phyloP scores from a whole-genome alignment of 2,888 invertebrate species.

The Hedychridium roseum region DNA sequence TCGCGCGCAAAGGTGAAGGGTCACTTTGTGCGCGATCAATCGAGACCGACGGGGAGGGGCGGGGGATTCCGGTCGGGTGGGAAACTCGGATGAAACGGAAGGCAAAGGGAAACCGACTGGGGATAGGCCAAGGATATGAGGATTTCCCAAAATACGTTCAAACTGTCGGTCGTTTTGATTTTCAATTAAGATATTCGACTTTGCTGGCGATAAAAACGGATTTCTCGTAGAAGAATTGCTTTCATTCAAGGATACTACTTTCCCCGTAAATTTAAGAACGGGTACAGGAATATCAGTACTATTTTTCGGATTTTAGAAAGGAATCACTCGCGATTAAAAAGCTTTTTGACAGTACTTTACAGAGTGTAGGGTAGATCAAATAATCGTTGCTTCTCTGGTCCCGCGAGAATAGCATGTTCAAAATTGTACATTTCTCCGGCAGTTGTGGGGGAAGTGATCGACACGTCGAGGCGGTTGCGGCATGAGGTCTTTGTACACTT shows the following conservation, averaged over 20 bases:
- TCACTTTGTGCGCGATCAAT: conserved; percentile 26
- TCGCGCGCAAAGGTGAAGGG: conserved; percentile 28
- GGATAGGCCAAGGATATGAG: conserved; percentile 22
- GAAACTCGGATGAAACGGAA: no score
- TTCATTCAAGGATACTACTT: no score
- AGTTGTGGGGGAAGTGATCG: conserved; percentile 16
- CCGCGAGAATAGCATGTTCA: conserved; percentile 16
- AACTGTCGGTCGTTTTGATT: conserved; percentile 30
- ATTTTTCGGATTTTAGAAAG: no score
- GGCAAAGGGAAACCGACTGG: conserved; percentile 6
- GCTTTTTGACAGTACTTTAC: no score
- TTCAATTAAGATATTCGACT: conserved; percentile 23
- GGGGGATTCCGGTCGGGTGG: no score
- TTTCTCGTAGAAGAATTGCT: conserved; percentile 10
- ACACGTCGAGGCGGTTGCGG: conserved; percentile 21
- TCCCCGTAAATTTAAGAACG: no score
- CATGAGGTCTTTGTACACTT: conserved; percentile 26
- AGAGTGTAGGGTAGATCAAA: no score
- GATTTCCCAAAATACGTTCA: conserved; percentile 25
- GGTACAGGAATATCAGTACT: no score
- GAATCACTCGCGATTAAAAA: no score
- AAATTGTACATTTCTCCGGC: conserved; percentile 18
- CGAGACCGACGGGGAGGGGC: conserved; percentile 22
- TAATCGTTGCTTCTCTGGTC: no score
- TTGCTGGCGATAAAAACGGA: conserved; percentile 38